Evolutionary conservation across 2,113 vertebrate species (phyloP).

Genomic region (Nipponia nippon): DNA sequence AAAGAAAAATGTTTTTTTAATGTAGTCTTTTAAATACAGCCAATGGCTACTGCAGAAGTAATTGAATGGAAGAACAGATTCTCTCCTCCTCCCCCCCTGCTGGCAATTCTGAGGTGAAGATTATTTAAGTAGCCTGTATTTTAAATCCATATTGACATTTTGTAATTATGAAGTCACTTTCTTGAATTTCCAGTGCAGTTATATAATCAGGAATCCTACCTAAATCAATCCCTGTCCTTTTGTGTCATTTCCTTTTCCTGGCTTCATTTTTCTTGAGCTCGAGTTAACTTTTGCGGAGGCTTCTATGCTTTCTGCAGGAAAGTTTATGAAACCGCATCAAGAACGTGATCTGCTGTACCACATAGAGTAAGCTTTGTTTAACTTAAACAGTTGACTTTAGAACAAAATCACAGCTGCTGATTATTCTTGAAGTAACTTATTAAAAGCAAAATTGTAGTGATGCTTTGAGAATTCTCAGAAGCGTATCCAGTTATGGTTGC

Average conservation of each 20-base stretch:
- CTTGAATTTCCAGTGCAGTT: background rate
- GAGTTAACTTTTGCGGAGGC: background rate
- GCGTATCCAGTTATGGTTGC: background rate
- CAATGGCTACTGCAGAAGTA: background rate
- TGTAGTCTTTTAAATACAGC: background rate
- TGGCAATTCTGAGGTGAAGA: background rate
- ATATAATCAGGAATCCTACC: background rate
- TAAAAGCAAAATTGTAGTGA: background rate
- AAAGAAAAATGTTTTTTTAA: background rate
- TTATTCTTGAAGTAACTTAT: background rate
- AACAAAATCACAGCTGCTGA: background rate
- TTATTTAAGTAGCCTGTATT: constrained; percentile 18
- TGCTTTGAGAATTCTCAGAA: background rate
- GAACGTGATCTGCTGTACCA: background rate
- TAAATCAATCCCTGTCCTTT: background rate
- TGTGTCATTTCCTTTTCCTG: background rate
- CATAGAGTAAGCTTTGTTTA: background rate
- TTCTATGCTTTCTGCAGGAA: background rate
- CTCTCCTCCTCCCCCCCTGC: accelerated
- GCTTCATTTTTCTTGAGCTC: background rate
- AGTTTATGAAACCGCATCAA: background rate
- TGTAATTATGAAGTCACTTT: background rate
- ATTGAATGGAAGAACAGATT: background rate
- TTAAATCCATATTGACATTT: background rate
- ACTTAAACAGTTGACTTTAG: background rate